Evolutionary conservation across 1,140 invertebrate genomes (phyloP).

Genomic region (Kradibia gibbosae): DNA sequence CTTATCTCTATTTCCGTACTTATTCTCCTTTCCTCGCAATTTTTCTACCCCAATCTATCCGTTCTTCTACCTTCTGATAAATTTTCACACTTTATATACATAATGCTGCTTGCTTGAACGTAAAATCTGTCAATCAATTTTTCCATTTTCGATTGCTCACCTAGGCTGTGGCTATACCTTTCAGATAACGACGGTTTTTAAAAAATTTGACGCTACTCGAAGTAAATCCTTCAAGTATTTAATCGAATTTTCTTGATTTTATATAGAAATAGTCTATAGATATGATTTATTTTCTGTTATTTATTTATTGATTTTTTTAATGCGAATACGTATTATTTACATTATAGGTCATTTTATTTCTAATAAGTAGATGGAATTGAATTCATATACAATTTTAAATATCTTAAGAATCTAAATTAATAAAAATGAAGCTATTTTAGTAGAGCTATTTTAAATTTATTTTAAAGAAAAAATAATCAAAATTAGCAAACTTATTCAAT

Average conservation of each 20-base stretch:
- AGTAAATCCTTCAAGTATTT: neutral
- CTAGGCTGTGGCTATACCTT: neutral
- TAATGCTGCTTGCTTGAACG: conserved; percentile 31
- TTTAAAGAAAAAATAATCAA: no score
- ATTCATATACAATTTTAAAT: no score
- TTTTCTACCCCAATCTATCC: neutral
- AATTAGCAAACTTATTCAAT: no score
- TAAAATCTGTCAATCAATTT: conserved; percentile 54
- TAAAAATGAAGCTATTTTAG: no score
- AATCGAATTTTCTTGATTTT: neutral
- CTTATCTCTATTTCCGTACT: conserved; percentile 8
- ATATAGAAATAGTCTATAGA: neutral
- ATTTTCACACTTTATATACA: conserved; percentile 16
- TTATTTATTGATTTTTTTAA: no score
- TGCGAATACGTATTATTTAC: no score
- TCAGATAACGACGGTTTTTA: neutral
- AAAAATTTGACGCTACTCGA: neutral
- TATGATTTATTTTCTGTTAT: no score
- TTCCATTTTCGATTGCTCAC: conserved; percentile 47
- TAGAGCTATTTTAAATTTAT: no score
- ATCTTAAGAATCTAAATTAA: no score
- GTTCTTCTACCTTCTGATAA: conserved; percentile 4
- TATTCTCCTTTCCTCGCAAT: conserved; percentile 3
- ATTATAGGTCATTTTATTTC: no score
- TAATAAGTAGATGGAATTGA: no score